Evolutionary conservation across 2,888 invertebrate genomes (phyloP), one percentile per base, ranked within the genome.

Genomic region (Agrilus biguttatus): DNA sequence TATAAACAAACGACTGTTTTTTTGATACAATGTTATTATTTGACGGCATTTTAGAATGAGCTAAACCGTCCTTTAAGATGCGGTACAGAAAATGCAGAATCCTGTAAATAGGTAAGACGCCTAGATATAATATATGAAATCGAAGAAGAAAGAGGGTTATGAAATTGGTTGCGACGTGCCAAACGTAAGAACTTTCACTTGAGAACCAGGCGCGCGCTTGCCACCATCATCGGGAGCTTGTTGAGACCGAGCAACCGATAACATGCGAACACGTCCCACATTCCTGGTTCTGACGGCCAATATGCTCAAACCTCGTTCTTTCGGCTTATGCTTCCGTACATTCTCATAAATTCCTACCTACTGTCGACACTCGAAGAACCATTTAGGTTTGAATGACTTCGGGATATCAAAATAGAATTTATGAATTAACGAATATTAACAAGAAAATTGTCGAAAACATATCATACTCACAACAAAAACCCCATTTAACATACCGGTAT

Each of bases 31-130:
- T 21, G 21, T 21, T 21, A 21, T 21, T 3, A 28, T 28, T 28
- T 28, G 10, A 10, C 28, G 2, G 4, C 10, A 28, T 8, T 28
- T 28, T 10, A 10, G 4, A 28, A 28, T 28, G 28, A 28, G 28
- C 5, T 28, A 28, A 28, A 10, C 10, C 17, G 8, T 8, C 36
- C 17, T 17, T 36, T 36, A 14, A 14, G 28, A 10, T 28, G 10
- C 8, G 28, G 28, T 28, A 45, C 44, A 52, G 55, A 42, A 50
- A 50, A 55, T 56, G 53, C 53, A 52, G 52, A 54, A 55, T 55
- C 53, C 55, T 55, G 57, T 59, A 60, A 60, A 60, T 58, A 58
- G 57, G 57, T 59, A 56, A 59, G 54, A 54, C 55, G 55, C 53
- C 51, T 53, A 54, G 56, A 60, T 59, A 58, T 59, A 57, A 60